Evolutionary conservation across 1,140 invertebrate species (phyloP).

Genomic region (Sarcophaga bullata): DNA sequence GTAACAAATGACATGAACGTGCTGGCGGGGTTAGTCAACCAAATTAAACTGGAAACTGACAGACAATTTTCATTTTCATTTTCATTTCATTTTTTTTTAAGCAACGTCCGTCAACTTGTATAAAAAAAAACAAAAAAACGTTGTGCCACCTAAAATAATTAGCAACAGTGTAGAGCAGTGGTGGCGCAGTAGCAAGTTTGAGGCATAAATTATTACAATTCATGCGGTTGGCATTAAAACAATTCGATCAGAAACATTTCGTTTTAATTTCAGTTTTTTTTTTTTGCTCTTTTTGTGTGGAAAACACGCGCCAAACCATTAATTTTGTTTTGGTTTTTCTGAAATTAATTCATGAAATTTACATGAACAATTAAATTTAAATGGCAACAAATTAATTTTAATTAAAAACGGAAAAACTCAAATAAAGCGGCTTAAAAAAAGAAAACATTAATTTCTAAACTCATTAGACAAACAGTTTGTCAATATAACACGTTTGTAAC

Average conservation of each 20-base stretch:
- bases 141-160: background rate
- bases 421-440: too few species aligned
- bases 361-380: slow-evolving; percentile 15
- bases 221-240: background rate
- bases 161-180: background rate
- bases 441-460: background rate
- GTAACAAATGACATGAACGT: slow-evolving; percentile 3
- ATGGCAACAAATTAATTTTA: background rate
- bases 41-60: background rate
- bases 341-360: slow-evolving; percentile 5
- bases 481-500: background rate
- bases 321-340: background rate
- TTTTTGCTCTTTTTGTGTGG: background rate
- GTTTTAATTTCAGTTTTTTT: background rate
- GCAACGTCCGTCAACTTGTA: background rate
- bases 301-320: slow-evolving; percentile 20
- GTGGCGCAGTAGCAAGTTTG: too few species aligned
- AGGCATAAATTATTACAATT: background rate
- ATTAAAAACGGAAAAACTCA: background rate
- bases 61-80: too few species aligned
- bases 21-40: background rate
- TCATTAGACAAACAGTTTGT: background rate
- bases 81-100: too few species aligned
- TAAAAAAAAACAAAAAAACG: background rate
- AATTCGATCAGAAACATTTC: background rate